Evolutionary conservation across 2,888 invertebrate species (phyloP).

Genomic region (Drosophila conformis): DNA sequence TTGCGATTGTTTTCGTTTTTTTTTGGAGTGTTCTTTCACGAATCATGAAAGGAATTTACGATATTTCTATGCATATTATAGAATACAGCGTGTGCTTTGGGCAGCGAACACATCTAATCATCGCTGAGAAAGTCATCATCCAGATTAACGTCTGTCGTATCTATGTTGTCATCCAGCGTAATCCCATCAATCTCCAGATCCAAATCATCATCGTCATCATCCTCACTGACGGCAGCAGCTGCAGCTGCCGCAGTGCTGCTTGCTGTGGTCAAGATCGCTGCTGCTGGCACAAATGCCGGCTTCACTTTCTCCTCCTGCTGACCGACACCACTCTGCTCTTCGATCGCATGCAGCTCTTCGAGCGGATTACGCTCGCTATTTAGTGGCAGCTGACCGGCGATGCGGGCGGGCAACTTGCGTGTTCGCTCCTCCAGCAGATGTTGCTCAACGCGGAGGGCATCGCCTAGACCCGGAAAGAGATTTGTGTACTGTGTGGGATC

Average conservation of each 20-base stretch:
- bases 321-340: conserved; percentile 85
- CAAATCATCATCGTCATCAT: conserved; percentile 90
- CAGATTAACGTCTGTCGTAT: conserved; percentile 90
- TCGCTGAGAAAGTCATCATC: conserved; percentile 89
- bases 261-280: conserved; percentile 17
- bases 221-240: conserved; percentile 36
- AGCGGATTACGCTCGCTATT: conserved; percentile 89
- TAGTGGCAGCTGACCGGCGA: conserved; percentile 86
- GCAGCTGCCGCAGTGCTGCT: conserved; percentile 9
- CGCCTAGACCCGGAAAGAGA: conserved; percentile 94
- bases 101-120: conserved; percentile 61
- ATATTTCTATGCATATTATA: conserved; percentile 48
- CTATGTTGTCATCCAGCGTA: conserved; percentile 92
- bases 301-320: conserved; percentile 80
- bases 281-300: conserved; percentile 52
- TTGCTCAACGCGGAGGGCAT: conserved; percentile 90
- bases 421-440: conserved; percentile 85
- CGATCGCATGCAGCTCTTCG: conserved; percentile 89
- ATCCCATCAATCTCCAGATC: conserved; percentile 94
- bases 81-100: conserved; percentile 43
- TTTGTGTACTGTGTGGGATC: conserved; percentile 98
- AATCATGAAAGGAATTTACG: conserved; percentile 46
- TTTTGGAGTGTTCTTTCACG: conserved; percentile 26
- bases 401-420: conserved; percentile 86
- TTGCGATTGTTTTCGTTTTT: conserved; percentile 30